phyloP scores from a whole-genome alignment of 1,140 invertebrate species.

The Eurosta solidaginis region DNA sequence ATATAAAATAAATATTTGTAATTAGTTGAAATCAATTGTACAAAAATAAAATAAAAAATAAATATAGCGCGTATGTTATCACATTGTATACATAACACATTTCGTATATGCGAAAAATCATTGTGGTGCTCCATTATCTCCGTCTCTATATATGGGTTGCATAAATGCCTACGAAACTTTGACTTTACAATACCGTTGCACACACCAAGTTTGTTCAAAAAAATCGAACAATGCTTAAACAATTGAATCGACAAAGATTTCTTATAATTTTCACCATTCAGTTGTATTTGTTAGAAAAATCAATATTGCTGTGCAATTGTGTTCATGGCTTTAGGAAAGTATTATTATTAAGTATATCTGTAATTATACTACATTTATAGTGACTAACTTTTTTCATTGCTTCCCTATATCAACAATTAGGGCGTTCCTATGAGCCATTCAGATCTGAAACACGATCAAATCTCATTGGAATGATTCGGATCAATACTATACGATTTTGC shows the following conservation, averaged over 20 bases:
- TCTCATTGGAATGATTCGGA: too few species aligned
- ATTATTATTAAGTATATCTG: neutral
- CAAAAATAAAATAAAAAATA: too few species aligned
- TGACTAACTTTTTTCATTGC: neutral
- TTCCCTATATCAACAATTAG: too few species aligned
- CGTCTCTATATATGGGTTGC: too few species aligned
- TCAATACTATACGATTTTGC: too few species aligned
- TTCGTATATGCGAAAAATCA: neutral
- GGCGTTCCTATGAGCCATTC: too few species aligned
- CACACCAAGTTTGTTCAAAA: conserved; percentile 36
- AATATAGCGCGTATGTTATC: neutral
- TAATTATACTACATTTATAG: neutral
- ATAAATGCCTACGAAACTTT: neutral
- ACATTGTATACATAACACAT: neutral
- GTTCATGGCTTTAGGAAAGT: conserved; percentile 56
- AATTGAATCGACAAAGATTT: conserved; percentile 45
- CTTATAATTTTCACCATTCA: conserved; percentile 47
- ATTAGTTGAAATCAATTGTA: too few species aligned
- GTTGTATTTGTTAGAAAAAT: conserved; percentile 53
- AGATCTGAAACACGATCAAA: too few species aligned
- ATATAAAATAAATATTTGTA: too few species aligned
- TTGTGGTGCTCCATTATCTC: too few species aligned
- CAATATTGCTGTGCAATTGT: conserved; percentile 56
- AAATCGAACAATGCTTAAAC: conserved; percentile 46
- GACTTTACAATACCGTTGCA: neutral